Evolutionary conservation across 2,888 invertebrate species (phyloP).

Genomic region (Drosophila nr. fundita): DNA sequence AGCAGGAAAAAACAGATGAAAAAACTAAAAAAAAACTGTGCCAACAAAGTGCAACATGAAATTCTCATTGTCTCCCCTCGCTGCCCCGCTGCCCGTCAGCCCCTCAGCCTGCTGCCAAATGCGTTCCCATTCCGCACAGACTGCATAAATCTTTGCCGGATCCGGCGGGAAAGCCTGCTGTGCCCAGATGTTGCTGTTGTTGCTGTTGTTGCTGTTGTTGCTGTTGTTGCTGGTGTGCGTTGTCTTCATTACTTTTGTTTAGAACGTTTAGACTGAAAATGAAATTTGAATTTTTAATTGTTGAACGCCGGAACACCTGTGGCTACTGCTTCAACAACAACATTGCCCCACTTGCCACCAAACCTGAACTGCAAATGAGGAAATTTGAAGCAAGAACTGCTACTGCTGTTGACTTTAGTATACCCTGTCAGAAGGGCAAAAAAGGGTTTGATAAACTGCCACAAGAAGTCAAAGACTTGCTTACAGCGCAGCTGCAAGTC

Average conservation of each 20-base stretch:
- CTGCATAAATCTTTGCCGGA: conserved; percentile 67
- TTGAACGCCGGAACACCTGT: conserved; percentile 46
- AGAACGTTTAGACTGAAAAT: conserved; percentile 71
- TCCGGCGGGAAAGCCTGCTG: conserved; percentile 54
- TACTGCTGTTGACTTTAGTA: neutral
- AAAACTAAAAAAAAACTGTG: conserved; percentile 60
- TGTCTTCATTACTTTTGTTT: conserved; percentile 67
- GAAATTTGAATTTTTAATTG: conserved; percentile 76
- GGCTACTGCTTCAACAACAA: conserved; percentile 14
- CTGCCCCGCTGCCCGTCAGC: neutral
- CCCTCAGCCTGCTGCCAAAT: neutral
- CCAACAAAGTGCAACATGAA: conserved; percentile 75
- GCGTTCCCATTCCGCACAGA: conserved; percentile 55
- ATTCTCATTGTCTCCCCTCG: conserved; percentile 39
- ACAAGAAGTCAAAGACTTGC: neutral
- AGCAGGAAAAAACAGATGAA: conserved; percentile 7
- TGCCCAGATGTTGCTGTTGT: conserved; percentile 31
- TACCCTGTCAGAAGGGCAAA: neutral
- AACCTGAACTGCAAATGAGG: neutral
- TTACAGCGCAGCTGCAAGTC: neutral
- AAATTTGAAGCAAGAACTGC: neutral
- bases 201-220: neutral
- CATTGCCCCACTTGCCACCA: neutral
- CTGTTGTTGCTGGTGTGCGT: neutral
- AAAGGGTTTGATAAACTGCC: neutral